Conservation (phyloP, 2,113 vertebrate species). For the Nestor notabilis region DNA sequence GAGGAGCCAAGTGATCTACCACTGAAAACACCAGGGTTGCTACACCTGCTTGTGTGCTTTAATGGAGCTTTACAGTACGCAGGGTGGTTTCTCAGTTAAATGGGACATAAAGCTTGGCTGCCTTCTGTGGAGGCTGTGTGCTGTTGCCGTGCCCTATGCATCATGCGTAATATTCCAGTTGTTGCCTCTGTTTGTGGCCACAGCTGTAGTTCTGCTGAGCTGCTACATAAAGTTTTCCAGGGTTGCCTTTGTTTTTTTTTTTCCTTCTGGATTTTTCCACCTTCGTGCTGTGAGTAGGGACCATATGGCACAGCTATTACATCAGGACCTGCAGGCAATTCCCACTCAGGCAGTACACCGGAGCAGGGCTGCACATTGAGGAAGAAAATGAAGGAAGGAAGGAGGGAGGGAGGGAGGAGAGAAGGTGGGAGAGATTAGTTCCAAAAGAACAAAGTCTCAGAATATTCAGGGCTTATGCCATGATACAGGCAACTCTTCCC, state of each 20-base stretch:
- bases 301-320: slow-evolving; percentile 20
- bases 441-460: not conserved
- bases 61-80: not conserved
- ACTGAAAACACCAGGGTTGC: not conserved
- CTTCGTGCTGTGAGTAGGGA: slow-evolving; percentile 11
- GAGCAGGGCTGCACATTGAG: not conserved
- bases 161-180: not conserved
- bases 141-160: not conserved
- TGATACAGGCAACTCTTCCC: not conserved
- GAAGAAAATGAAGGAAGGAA: not conserved
- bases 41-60: not conserved
- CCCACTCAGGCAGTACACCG: not conserved
- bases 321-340: slow-evolving; percentile 33
- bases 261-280: slow-evolving; percentile 46
- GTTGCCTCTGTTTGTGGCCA: slow-evolving; percentile 40
- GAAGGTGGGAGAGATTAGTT: not conserved
- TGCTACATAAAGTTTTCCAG: slow-evolving; percentile 41
- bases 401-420: not conserved
- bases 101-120: slow-evolving; percentile 62
- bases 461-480: not conserved
- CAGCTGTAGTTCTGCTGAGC: slow-evolving; percentile 30
- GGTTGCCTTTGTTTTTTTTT: not conserved
- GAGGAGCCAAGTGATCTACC: not conserved
- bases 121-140: slow-evolving; percentile 20
- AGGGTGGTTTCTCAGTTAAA: slow-evolving; percentile 43